Conservation (phyloP, 2,888 invertebrate genomes). For the Eupithecia subumbrata region DNA sequence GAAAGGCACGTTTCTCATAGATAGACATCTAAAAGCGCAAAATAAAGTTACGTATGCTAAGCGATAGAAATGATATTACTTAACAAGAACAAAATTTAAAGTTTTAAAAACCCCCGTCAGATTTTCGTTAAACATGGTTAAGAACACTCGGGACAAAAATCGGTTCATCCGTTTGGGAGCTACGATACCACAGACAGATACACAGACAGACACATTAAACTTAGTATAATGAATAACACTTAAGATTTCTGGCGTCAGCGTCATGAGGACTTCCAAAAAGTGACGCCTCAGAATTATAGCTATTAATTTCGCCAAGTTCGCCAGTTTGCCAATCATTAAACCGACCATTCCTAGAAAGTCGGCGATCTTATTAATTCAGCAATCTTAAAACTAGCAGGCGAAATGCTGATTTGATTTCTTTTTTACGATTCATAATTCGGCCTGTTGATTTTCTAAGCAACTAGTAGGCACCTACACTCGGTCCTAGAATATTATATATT, state of each 20-base stretch:
- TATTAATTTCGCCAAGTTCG: neutral
- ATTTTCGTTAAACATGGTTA: no score
- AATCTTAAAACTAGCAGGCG: neutral
- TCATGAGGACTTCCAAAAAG: neutral
- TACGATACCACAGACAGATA: no score
- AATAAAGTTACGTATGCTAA: no score
- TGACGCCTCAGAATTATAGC: neutral
- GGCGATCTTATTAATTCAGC: neutral
- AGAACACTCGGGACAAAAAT: no score
- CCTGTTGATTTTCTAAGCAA: slow-evolving; percentile 34
- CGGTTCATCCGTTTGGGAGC: no score
- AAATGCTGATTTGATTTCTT: slow-evolving; percentile 13
- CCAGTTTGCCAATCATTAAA: neutral
- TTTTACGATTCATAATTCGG: slow-evolving; percentile 23
- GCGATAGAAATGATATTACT: no score
- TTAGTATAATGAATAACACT: no score
- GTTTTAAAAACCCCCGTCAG: no score
- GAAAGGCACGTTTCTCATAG: no score
- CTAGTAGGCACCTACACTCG: slow-evolving; percentile 1
- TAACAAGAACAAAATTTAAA: no score
- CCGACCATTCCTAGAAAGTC: neutral
- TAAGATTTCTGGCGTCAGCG: neutral
- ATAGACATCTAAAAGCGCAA: no score
- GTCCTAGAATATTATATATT: neutral
- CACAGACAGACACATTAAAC: no score